Base-by-base conservation (phyloP, 2,797 vertebrate species). In the Menidia menidia region DNA sequence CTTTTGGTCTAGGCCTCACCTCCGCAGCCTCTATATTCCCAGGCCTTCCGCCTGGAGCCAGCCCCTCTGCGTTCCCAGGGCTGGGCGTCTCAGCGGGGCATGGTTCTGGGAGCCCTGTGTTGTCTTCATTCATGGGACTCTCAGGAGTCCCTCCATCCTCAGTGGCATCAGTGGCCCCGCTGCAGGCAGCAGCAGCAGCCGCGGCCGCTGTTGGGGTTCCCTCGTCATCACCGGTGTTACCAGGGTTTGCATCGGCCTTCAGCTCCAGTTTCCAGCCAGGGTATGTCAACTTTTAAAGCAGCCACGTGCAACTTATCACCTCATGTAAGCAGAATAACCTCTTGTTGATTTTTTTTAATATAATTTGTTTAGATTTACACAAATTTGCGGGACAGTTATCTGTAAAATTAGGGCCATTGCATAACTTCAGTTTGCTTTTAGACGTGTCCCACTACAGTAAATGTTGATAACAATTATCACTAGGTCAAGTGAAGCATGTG, bases 211-310 rank as follows among this genome's bases (percentile, higher is more conserved):
- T 87, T 2, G 93, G 93, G 10, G 90, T 93, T 13, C 95, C 97
- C 3, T 95, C 97, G 14, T 95, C 97, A 0, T 96, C 96, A 1
- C 96, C 97, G 0, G 97, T 98, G 76, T 94, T 98, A 67, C 97
- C 97, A 32, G 97, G 97, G 55, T 98, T 99, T 52, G 97, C 97
- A 1, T 98, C 98, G 2, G 97, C 97, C 2, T 99, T 98, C 92
- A 99, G 97, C 89, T 98, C 97, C 81, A 99, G 95, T 89, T 98
- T 98, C 95, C 97, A 71, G 94, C 96, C 75, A 81, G 98, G 78
- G 97, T 98, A 85, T 91, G 95, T 58, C 7, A 55, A 14, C 19
- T 44, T 65, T 25, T 6, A 31, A 51, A 33, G 5, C 31, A 25
- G 25, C 10, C 4, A 1, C 58, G 31, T 56, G 43, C 19, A 35